A percentile compares a stretch with the other conserved stretches of the same genome.
Evolutionary conservation across 2,113 vertebrate species (phyloP).

Genomic region (Xiphophorus hellerii): DNA sequence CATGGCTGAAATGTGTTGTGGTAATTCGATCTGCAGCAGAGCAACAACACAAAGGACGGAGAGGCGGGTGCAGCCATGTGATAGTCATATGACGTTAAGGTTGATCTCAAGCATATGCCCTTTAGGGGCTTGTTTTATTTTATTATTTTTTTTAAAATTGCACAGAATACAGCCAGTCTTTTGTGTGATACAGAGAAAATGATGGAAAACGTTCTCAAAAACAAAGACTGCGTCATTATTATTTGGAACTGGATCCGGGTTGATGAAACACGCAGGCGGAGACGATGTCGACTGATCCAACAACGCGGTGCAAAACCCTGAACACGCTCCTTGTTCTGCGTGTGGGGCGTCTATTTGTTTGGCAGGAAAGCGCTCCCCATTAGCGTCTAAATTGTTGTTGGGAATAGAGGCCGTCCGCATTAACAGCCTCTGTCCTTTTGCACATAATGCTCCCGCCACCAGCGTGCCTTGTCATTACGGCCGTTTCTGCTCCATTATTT

Average conservation of each 20-base stretch:
- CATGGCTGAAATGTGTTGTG: conserved; percentile 21
- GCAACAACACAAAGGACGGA: conserved; percentile 23
- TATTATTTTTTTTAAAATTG: neutral
- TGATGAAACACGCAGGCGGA: neutral
- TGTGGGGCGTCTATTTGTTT: conserved; percentile 64
- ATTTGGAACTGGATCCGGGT: neutral
- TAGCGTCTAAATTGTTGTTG: conserved; percentile 67
- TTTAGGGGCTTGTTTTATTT: neutral
- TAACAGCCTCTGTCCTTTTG: conserved; percentile 57
- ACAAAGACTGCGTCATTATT: neutral
- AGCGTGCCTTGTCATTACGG: conserved; percentile 65
- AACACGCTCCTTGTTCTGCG: conserved; percentile 61
- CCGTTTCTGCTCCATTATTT: conserved; percentile 71
- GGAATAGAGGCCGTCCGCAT: conserved; percentile 66
- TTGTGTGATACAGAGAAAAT: conserved; percentile 27
- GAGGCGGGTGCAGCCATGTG: conserved; percentile 10
- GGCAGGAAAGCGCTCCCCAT: conserved; percentile 60
- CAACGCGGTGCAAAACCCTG: conserved; percentile 40
- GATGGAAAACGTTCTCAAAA: neutral
- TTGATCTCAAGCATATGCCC: conserved; percentile 13
- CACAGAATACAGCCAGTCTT: conserved; percentile 34
- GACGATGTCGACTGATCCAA: conserved; percentile 12
- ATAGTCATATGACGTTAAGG: conserved; percentile 50
- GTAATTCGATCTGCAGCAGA: conserved; percentile 50
- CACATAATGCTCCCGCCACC: conserved; percentile 53